phyloP scores from a whole-genome alignment of 2,888 invertebrate genomes.

The Conomelus anceps region DNA sequence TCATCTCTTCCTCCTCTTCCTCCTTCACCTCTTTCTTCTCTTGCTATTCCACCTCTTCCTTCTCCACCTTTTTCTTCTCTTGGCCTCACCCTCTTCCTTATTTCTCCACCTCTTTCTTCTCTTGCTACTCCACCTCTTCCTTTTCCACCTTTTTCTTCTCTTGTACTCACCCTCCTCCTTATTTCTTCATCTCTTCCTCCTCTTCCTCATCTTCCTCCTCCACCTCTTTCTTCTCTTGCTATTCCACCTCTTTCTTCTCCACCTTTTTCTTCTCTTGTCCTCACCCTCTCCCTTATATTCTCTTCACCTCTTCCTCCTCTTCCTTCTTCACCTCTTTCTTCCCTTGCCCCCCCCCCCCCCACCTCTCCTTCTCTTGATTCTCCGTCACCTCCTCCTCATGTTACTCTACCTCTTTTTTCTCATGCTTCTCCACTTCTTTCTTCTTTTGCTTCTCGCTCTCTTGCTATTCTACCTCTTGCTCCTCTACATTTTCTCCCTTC shows the following conservation, averaged over 20 bases:
- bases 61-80: background rate
- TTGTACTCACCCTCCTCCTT: background rate
- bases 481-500: no score
- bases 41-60: no score
- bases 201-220: background rate
- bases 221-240: background rate
- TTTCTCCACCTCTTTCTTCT: background rate
- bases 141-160: no score
- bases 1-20: background rate
- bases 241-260: background rate
- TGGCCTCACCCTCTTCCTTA: background rate
- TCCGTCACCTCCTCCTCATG: no score
- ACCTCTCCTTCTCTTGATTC: background rate
- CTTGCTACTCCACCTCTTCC: no score
- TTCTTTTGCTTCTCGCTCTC: no score
- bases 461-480: no score
- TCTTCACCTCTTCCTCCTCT: no score
- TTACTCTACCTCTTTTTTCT: no score
- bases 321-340: background rate
- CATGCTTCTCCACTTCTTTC: no score
- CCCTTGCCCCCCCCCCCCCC: background rate
- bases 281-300: background rate
- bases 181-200: background rate
- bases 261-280: no score
- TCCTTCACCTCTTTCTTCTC: conserved; percentile 12